A percentile compares a stretch with the other conserved stretches of the same genome.
phyloP scores from a whole-genome alignment of 1,140 invertebrate species.

The Pogonognathellus flavescens region DNA sequence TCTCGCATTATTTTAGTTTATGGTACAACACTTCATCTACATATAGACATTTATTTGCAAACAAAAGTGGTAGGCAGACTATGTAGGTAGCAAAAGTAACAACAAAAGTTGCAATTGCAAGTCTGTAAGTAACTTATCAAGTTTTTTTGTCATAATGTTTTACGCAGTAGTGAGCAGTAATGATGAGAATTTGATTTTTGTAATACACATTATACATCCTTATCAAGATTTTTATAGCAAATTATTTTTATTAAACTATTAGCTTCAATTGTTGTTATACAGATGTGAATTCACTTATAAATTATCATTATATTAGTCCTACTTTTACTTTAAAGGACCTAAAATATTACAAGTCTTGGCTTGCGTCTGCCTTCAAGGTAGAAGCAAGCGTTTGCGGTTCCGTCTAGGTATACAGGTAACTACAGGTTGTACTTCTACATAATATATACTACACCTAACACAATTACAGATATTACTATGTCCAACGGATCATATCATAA shows the following conservation, averaged over 20 bases:
- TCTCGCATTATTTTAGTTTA: not conserved
- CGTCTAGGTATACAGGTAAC: too few relatives aligned
- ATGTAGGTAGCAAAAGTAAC: too few relatives aligned
- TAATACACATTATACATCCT: constrained; percentile 3
- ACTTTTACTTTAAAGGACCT: constrained; percentile 18
- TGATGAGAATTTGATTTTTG: constrained; percentile 43
- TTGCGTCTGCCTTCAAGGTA: constrained; percentile 9
- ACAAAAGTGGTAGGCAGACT: not conserved
- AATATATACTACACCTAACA: too few relatives aligned
- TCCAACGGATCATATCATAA: constrained; percentile 14
- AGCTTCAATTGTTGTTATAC: not conserved
- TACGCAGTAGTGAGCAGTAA: constrained; percentile 40
- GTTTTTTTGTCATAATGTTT: constrained; percentile 38
- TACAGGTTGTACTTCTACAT: too few relatives aligned
- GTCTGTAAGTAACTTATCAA: not conserved
- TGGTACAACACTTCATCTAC: not conserved
- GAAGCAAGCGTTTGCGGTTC: not conserved
- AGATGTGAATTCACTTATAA: not conserved
- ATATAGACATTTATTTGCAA: not conserved
- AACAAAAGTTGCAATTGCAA: not conserved
- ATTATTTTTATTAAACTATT: constrained; percentile 18
- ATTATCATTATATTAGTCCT: constrained; percentile 11
- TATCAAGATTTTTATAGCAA: constrained; percentile 23
- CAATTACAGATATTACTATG: not conserved
- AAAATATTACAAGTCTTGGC: not conserved